phyloP scores from a whole-genome alignment of 1,140 invertebrate genomes.

The Amphibalanus amphitrite region DNA sequence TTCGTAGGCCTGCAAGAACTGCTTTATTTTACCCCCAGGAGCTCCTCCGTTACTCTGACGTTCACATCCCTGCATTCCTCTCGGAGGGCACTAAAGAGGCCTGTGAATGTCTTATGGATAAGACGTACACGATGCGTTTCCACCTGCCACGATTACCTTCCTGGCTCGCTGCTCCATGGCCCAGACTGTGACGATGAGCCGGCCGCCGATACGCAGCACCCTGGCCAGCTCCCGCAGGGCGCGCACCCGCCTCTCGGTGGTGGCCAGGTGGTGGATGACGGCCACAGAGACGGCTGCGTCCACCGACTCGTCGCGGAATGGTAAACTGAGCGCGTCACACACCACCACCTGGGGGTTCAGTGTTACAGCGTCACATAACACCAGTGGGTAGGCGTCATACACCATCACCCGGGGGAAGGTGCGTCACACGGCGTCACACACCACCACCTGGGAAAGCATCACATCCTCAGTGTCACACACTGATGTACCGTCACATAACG shows the following conservation, averaged over 20 bases:
- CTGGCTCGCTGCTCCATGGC: constrained; percentile 85
- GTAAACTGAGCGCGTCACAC: constrained; percentile 73
- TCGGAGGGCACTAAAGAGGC: too few species aligned
- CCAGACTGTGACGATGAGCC: constrained; percentile 88
- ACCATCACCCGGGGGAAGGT: constrained; percentile 14
- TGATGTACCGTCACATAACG: not conserved
- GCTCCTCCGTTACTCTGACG: too few species aligned
- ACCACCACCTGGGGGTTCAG: constrained; percentile 46
- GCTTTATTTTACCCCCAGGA: too few species aligned
- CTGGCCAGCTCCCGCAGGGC: constrained; percentile 73
- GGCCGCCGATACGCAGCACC: constrained; percentile 71
- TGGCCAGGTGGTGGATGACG: constrained; percentile 82
- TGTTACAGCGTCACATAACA: not conserved
- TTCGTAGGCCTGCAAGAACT: too few species aligned
- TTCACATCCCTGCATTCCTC: too few species aligned
- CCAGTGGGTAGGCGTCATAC: not conserved
- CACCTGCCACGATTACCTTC: constrained; percentile 33
- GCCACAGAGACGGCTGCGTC: constrained; percentile 87
- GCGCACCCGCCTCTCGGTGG: constrained; percentile 65
- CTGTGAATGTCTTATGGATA: constrained; percentile 7
- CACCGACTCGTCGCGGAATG: constrained; percentile 79
- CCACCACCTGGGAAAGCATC: not conserved
- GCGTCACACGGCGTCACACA: not conserved
- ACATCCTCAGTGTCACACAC: not conserved
- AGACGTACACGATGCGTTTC: not conserved